Conservation (phyloP, 2,797 vertebrate genomes). For the Betta splendens region DNA sequence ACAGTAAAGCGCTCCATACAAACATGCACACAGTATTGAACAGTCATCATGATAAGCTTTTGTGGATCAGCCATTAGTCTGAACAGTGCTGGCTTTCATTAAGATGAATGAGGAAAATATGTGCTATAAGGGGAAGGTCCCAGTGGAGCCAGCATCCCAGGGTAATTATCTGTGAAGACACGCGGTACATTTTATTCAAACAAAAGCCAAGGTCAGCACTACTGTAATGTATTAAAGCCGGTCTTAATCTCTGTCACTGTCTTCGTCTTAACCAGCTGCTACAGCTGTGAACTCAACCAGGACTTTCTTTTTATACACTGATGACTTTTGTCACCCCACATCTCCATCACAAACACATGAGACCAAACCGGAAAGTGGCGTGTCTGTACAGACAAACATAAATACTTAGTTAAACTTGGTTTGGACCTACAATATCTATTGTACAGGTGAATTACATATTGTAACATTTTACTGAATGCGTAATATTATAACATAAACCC, state of each 20-base stretch:
- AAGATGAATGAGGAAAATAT: constrained; percentile 27
- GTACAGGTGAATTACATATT: no score
- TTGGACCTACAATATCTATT: no score
- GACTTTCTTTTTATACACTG: constrained; percentile 7
- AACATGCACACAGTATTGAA: neutral
- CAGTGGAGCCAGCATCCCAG: constrained; percentile 27
- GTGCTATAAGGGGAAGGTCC: constrained; percentile 17
- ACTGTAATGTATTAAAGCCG: constrained; percentile 47
- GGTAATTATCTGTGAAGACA: constrained; percentile 54
- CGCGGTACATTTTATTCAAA: constrained; percentile 48
- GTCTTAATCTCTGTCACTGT: constrained; percentile 42
- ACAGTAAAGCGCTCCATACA: neutral
- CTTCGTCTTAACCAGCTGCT: constrained; percentile 18
- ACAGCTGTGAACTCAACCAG: constrained; percentile 23
- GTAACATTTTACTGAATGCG: no score
- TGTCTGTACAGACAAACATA: neutral
- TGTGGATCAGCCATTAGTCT: neutral
- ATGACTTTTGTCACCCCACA: constrained; percentile 1
- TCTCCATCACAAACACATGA: constrained; percentile 6
- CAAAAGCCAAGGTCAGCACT: constrained; percentile 57
- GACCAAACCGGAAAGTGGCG: neutral
- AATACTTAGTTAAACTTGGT: neutral
- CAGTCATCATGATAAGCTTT: constrained; percentile 15
- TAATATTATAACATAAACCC: no score
- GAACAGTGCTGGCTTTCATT: neutral